These are phyloP conservation scores for Spilosoma lubricipeda DNA, from an alignment of 2,888 invertebrate genomes.

Conservation along the genomic window DNA sequence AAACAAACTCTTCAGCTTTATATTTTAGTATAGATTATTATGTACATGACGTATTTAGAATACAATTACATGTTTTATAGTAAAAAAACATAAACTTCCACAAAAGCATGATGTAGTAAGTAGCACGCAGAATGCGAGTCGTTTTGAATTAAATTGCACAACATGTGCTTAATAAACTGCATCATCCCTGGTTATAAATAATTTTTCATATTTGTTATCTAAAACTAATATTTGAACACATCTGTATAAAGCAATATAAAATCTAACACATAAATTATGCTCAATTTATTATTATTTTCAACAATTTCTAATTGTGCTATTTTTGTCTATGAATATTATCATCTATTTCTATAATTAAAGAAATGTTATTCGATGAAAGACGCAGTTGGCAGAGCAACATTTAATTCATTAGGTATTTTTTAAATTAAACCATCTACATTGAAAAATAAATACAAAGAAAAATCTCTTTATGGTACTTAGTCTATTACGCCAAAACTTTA, in stretches of 20 bases:
- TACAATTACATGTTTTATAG: not conserved
- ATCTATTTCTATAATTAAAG: conserved; percentile 7
- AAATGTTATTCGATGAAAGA: not conserved
- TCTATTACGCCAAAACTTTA: too few relatives aligned
- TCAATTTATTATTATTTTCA: conserved; percentile 5
- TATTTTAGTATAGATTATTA: too few relatives aligned
- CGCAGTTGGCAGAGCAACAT: conserved; percentile 10
- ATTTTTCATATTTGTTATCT: conserved; percentile 1
- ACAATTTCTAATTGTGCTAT: conserved; percentile 5
- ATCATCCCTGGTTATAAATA: conserved; percentile 5
- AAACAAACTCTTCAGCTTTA: too few relatives aligned
- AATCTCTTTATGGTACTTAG: too few relatives aligned
- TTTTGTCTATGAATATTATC: not conserved
- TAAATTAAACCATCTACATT: not conserved
- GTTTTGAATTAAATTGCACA: not conserved
- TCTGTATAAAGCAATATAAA: conserved; percentile 3
- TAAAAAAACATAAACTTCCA: not conserved
- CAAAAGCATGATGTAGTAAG: not conserved
- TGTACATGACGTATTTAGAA: too few relatives aligned
- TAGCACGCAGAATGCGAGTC: not conserved
- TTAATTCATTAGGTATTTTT: not conserved
- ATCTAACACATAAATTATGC: conserved; percentile 7
- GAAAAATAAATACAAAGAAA: not conserved
- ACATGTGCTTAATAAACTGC: not conserved
- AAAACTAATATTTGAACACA: conserved; percentile 16